Percentiles rank a stretch among this genome's conserved stretches.
phyloP scores from a whole-genome alignment of 2,888 invertebrate species.

The Carterocephalus palaemon region DNA sequence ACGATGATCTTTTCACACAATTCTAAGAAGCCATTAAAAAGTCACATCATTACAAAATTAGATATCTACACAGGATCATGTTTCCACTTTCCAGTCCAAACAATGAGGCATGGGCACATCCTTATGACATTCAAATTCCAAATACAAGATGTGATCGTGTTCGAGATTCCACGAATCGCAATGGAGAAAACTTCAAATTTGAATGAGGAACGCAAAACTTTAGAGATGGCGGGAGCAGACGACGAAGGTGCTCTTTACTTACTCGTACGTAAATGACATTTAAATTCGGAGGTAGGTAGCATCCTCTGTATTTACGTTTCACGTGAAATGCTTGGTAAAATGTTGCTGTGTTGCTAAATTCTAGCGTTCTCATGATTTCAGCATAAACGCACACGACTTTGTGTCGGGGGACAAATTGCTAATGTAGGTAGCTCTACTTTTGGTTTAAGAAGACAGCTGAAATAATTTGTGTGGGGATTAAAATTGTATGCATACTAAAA shows the following conservation, averaged over 20 bases:
- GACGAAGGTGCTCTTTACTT: slow-evolving; percentile 36
- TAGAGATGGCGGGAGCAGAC: slow-evolving; percentile 45
- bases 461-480: slow-evolving; percentile 21
- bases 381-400: slow-evolving; percentile 24
- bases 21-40: neutral
- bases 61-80: slow-evolving; percentile 5
- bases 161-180: slow-evolving; percentile 43
- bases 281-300: slow-evolving; percentile 22
- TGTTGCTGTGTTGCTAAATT: slow-evolving; percentile 25
- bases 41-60: no score
- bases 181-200: slow-evolving; percentile 55
- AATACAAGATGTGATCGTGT: slow-evolving; percentile 41
- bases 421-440: slow-evolving; percentile 13
- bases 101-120: slow-evolving; percentile 32
- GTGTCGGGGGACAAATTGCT: slow-evolving; percentile 15
- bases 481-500: no score
- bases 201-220: slow-evolving; percentile 58
- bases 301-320: slow-evolving; percentile 24
- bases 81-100: slow-evolving; percentile 23
- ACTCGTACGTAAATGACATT: slow-evolving; percentile 40
- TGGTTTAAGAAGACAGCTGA: slow-evolving; percentile 8
- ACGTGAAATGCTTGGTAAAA: slow-evolving; percentile 25
- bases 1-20: no score
- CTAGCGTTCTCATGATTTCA: slow-evolving; percentile 24
- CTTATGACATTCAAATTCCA: slow-evolving; percentile 41